Base-by-base conservation (phyloP, 2,797 vertebrate species). In the Lepus townsendii region DNA sequence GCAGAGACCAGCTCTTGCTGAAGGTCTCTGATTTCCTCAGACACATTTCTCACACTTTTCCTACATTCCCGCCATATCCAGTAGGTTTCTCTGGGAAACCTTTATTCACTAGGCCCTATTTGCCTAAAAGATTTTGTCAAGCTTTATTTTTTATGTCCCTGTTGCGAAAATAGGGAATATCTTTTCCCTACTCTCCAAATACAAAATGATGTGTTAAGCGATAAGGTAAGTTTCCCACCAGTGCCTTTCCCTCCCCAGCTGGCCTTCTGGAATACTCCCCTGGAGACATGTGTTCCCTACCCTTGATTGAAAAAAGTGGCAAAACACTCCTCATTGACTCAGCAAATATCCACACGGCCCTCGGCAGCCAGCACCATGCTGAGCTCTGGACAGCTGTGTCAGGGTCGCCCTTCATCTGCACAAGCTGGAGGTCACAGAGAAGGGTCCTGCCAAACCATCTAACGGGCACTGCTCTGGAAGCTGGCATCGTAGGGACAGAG, bases 231-330 rank as follows among this genome's bases (percentile, higher is more conserved):
- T 90, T 94, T 94, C 80, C 85, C 54, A 54, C 92, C 92, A 42
- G 83, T 69, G 35, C 66, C 68, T 72, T 52, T 27, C 38, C 68
- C 66, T 76, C 57, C 66, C 88, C 4, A 16, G 50, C 62, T 88
- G 88, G 88, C 27, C 35, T 69, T 92, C 85, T 94, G 86, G 93
- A 90, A 80, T 26, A 76, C 27, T 71, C 52, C 83, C 83, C 94
- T 35, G 50, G 93, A 95, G 91, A 88, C 71, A 77, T 66, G 19
- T 32, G 73, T 88, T 77, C 52, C 71, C 77, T 79, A 66, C 42
- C 76, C 84, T 87, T 87, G 83, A 94, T 20, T 94, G 84, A 96
- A 97, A 96, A 47, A 90, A 60, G 52, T 57, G 47, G 75, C 71
- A 65, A 69, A 95, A 72, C 75, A 63, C 17, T 50, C 42, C 66